Percentiles rank a stretch among this genome's conserved stretches.
These are phyloP conservation scores for Priocnemis perturbator DNA, from an alignment of 2,888 invertebrate genomes.

Conservation along the genomic window DNA sequence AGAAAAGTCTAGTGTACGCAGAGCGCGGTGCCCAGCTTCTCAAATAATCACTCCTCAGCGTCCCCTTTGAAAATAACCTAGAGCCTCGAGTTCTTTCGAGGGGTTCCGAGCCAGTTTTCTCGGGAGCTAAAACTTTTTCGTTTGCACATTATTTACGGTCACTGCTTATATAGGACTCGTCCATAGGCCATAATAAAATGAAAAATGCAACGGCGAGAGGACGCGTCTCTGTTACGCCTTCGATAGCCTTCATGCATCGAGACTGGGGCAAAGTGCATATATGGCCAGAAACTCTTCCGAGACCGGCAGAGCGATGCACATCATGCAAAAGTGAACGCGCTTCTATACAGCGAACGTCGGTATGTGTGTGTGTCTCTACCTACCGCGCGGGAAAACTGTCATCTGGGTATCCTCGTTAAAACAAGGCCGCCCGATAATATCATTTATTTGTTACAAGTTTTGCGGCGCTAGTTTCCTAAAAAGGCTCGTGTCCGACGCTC, in stretches of 20 bases:
- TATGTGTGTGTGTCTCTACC: neutral
- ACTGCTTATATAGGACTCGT: no score
- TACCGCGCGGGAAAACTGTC: constrained; percentile 16
- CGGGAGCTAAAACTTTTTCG: no score
- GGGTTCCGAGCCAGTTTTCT: no score
- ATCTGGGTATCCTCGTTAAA: constrained; percentile 20
- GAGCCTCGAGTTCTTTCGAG: no score
- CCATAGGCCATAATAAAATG: no score
- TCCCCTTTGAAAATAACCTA: neutral
- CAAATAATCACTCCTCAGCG: constrained; percentile 16
- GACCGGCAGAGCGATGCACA: neutral
- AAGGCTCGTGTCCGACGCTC: constrained; percentile 6
- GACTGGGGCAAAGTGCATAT: constrained; percentile 3
- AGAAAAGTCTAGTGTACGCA: neutral
- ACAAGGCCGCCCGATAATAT: constrained; percentile 19
- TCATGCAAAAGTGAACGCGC: neutral
- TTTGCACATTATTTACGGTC: no score
- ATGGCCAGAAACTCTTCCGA: constrained; percentile 8
- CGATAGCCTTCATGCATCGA: constrained; percentile 12
- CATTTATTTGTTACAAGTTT: constrained; percentile 15
- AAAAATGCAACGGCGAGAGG: no score
- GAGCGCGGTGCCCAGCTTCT: neutral
- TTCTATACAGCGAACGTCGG: no score
- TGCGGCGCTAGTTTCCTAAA: constrained; percentile 21
- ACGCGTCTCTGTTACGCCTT: neutral